Evolutionary conservation across 2,888 invertebrate genomes (phyloP).

Genomic region (Lasioglossum pauxillum): DNA sequence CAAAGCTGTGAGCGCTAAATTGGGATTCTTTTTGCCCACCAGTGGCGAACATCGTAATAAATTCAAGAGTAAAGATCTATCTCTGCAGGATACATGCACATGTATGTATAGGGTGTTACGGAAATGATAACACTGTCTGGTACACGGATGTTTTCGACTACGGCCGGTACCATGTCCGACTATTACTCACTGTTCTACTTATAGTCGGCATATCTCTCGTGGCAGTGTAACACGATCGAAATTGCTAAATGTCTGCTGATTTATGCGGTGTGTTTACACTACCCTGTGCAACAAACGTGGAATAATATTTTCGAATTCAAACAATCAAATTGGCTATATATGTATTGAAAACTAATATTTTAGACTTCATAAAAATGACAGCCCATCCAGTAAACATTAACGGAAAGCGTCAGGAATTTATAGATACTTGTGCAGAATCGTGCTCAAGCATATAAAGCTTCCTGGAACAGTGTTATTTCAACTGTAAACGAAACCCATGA

Average conservation of each 20-base stretch:
- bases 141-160: background rate
- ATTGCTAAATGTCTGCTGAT: background rate
- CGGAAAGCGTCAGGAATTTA: background rate
- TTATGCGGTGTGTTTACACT: background rate
- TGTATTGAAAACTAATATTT: too few relatives aligned
- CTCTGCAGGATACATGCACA: background rate
- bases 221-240: background rate
- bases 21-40: too few relatives aligned
- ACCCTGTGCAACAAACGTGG: background rate
- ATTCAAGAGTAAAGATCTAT: background rate
- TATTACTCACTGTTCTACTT: conserved; percentile 8
- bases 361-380: background rate
- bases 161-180: background rate
- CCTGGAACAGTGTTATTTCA: background rate
- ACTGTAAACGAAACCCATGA: background rate
- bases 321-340: background rate
- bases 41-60: background rate
- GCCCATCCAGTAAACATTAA: background rate
- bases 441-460: background rate
- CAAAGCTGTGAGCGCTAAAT: background rate
- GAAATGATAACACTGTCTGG: conserved; percentile 5
- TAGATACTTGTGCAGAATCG: background rate
- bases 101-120: background rate
- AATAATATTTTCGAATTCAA: background rate
- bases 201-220: background rate